Evolutionary conservation across 2,113 vertebrate genomes (phyloP).

Genomic region (Meles meles): DNA sequence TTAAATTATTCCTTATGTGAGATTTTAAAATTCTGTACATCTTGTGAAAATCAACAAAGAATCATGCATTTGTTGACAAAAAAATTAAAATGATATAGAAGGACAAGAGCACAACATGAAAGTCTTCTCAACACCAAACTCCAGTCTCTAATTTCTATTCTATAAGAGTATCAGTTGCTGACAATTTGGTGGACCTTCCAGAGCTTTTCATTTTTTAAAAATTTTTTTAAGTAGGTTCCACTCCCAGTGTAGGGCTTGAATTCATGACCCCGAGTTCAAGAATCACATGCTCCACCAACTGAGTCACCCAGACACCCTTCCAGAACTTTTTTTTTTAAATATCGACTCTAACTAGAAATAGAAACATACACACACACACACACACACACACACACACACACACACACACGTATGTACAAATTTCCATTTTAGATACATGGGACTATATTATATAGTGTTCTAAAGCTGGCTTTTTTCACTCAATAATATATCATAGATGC

Average conservation of each 20-base stretch:
- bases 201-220: not conserved
- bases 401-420: not conserved
- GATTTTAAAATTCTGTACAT: not conserved
- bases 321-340: not conserved
- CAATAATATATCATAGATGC: not conserved
- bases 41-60: conserved; percentile 3
- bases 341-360: not conserved
- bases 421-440: not conserved
- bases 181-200: not conserved
- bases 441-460: not conserved
- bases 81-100: not conserved
- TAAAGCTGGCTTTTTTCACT: not conserved
- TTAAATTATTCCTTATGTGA: not conserved
- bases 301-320: not conserved
- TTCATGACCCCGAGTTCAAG: not conserved
- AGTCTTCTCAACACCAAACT: not conserved
- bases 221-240: not conserved
- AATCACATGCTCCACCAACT: not conserved
- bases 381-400: not conserved
- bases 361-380: not conserved
- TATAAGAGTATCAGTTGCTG: not conserved
- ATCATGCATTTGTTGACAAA: not conserved
- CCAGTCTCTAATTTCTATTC: not conserved
- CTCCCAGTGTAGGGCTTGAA: not conserved
- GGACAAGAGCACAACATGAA: not conserved